Percentiles rank a stretch among this genome's conserved stretches.
Evolutionary conservation across 2,797 vertebrate genomes (phyloP).

Genomic region (Coranthus polyacanthus): DNA sequence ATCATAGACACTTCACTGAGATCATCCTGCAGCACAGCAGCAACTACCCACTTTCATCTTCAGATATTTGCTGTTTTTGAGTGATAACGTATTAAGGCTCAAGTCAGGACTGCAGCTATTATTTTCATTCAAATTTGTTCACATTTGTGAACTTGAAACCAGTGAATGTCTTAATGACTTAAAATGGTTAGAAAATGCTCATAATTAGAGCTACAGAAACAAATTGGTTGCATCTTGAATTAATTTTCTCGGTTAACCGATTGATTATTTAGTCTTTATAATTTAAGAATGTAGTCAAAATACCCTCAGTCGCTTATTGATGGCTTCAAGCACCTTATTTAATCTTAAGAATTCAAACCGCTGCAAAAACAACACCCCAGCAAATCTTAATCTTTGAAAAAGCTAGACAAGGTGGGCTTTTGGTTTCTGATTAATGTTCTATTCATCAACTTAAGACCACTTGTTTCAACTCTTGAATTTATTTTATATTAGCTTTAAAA

Average conservation of each 20-base stretch:
- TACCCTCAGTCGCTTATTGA: neutral
- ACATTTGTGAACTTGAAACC: neutral
- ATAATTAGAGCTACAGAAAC: neutral
- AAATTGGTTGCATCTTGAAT: neutral
- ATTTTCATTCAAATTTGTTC: neutral
- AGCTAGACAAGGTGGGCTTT: neutral
- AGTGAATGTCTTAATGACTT: neutral
- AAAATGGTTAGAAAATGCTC: neutral
- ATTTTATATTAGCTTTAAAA: neutral
- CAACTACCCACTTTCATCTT: slow-evolving; percentile 33
- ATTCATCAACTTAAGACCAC: neutral
- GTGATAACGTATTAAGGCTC: neutral
- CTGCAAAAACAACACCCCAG: neutral
- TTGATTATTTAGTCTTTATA: neutral
- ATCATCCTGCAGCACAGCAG: slow-evolving; percentile 15
- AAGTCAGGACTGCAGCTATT: neutral
- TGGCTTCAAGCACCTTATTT: neutral
- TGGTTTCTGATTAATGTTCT: neutral
- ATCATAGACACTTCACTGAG: slow-evolving; percentile 36
- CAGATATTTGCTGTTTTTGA: slow-evolving; percentile 25
- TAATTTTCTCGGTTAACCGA: neutral
- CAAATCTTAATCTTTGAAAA: neutral
- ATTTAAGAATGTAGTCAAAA: neutral
- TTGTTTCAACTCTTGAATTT: neutral
- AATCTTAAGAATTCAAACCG: neutral